phyloP scores from a whole-genome alignment of 2,888 invertebrate genomes.

The Hirudinaria manillensis region DNA sequence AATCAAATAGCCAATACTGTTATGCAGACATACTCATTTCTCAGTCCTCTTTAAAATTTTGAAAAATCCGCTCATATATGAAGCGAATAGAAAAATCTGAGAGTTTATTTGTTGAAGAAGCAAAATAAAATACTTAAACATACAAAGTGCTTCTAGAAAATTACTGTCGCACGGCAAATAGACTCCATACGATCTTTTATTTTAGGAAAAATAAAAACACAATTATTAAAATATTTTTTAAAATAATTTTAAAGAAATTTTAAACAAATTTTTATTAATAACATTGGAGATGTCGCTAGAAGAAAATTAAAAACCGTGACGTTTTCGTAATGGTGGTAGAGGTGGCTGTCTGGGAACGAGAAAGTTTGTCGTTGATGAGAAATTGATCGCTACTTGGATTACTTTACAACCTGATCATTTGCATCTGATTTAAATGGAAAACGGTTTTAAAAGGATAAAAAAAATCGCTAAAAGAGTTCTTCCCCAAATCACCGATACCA shows the following conservation, averaged over 20 bases:
- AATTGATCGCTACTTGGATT: background rate
- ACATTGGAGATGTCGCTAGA: conserved; percentile 24
- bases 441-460: conserved; percentile 12
- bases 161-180: too few relatives aligned
- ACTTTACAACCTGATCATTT: background rate
- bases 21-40: too few relatives aligned
- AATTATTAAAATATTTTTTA: background rate
- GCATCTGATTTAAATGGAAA: conserved; percentile 1
- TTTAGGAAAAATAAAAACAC: too few relatives aligned
- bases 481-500: background rate
- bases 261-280: conserved; percentile 6
- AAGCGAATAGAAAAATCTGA: too few relatives aligned
- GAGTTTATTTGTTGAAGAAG: too few relatives aligned
- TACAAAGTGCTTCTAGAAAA: too few relatives aligned
- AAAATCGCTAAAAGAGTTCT: conserved; percentile 11
- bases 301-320: conserved; percentile 16
- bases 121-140: too few relatives aligned
- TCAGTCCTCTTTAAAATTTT: too few relatives aligned
- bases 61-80: too few relatives aligned
- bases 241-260: background rate
- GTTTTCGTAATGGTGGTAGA: conserved; percentile 21
- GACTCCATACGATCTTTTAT: too few relatives aligned
- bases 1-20: too few relatives aligned
- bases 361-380: background rate
- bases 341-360: conserved; percentile 19